A percentile compares a stretch with the other conserved stretches of the same genome.
Evolutionary conservation across 2,113 vertebrate species (phyloP).

Genomic region (Larimichthys crocea): DNA sequence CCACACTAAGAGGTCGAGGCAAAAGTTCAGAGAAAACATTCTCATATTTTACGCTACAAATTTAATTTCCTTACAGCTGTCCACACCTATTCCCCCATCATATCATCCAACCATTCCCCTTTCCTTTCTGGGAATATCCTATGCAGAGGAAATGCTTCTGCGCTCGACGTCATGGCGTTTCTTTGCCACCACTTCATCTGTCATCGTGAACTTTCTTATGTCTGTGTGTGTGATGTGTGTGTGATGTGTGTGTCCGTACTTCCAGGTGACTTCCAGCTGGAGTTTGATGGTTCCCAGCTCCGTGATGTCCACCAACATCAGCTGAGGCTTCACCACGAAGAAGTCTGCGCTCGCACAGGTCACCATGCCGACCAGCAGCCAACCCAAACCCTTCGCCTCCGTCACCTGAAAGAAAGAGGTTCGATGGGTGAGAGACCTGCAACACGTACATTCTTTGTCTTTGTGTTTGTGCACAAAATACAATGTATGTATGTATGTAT

Average conservation of each 20-base stretch:
- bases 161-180: neutral
- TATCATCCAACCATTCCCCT: conserved; percentile 3
- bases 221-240: neutral
- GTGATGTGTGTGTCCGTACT: conserved; percentile 80
- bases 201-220: neutral
- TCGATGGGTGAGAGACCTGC: neutral
- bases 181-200: neutral
- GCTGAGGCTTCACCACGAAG: conserved; percentile 89
- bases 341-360: conserved; percentile 91
- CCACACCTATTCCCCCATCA: conserved; percentile 6
- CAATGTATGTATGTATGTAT: neutral
- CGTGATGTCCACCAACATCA: conserved; percentile 93
- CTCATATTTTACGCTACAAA: neutral
- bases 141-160: neutral
- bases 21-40: neutral
- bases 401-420: conserved; percentile 85
- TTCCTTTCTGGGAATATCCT: neutral
- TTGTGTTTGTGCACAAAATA: neutral
- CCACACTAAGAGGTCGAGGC: conserved; percentile 7
- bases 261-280: conserved; percentile 95
- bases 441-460: too few relatives aligned
- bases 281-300: conserved; percentile 98
- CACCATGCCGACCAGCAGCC: conserved; percentile 90
- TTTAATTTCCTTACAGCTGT: conserved; percentile 13
- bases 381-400: conserved; percentile 92